Evolutionary conservation across 2,113 vertebrate genomes (phyloP).

Genomic region (Machaerirhynchus nigripectus): DNA sequence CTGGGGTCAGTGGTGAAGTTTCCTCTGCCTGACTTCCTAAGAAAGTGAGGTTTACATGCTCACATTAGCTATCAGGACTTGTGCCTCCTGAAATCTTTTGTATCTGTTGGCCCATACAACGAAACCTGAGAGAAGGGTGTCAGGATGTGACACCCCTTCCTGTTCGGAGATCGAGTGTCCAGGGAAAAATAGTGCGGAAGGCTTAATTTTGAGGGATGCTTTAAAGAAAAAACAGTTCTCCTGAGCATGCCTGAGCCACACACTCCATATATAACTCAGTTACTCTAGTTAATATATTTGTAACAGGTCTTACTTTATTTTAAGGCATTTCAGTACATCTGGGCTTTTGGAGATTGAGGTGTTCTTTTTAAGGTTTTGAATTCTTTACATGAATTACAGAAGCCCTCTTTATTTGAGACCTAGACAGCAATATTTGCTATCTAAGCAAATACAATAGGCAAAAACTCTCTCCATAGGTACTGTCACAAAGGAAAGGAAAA

Average conservation of each 20-base stretch:
- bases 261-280: fast-evolving
- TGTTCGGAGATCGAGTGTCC: fast-evolving
- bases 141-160: fast-evolving
- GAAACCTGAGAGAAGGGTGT: neutral
- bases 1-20: neutral
- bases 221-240: neutral
- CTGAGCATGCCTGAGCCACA: neutral
- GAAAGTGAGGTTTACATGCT: neutral
- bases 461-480: neutral
- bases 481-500: neutral
- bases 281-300: neutral
- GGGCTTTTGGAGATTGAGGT: neutral
- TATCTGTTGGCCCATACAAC: neutral
- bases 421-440: neutral
- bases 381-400: neutral
- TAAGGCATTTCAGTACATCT: neutral
- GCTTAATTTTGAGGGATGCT: neutral
- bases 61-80: neutral
- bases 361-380: neutral
- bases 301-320: neutral
- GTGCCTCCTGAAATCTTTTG: neutral
- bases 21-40: neutral
- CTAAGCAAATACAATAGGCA: neutral
- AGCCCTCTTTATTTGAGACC: neutral
- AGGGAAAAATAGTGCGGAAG: neutral